A percentile compares a stretch with the other conserved stretches of the same genome.
Conservation (phyloP, 2,888 invertebrate species). For the Machimus atricapillus region DNA sequence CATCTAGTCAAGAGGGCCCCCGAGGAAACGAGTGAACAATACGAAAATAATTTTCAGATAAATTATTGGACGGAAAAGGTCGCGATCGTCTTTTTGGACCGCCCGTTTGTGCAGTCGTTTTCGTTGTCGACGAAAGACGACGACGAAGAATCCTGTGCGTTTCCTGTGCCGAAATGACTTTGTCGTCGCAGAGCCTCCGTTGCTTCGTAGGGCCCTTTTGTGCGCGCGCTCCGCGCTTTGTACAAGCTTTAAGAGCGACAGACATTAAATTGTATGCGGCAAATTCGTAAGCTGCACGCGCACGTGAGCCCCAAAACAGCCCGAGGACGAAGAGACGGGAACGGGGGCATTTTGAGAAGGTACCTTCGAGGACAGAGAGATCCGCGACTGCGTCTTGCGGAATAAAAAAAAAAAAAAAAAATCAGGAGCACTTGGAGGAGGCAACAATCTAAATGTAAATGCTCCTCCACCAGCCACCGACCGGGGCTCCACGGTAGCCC, state of each 20-base stretch:
- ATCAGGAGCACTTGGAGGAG: conserved; percentile 9
- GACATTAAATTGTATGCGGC: conserved; percentile 19
- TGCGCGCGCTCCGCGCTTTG: background rate
- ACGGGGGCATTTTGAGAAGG: background rate
- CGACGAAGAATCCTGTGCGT: conserved; percentile 13
- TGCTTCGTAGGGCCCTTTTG: background rate
- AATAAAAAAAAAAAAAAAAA: background rate
- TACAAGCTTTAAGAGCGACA: conserved; percentile 33
- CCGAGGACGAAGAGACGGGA: background rate
- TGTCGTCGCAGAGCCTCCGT: background rate
- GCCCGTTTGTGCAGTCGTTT: conserved; percentile 41
- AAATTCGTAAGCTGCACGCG: conserved; percentile 36
- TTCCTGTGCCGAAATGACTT: conserved; percentile 29
- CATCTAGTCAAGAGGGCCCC: conserved; percentile 10
- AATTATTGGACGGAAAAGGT: conserved; percentile 49
- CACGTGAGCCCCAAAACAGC: conserved; percentile 21
- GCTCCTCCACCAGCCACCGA: background rate
- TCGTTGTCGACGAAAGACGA: background rate
- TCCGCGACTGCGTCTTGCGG: background rate
- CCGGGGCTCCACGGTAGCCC: background rate
- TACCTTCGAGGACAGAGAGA: background rate
- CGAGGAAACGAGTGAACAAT: conserved; percentile 46
- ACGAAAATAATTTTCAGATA: conserved; percentile 51
- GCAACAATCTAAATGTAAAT: conserved; percentile 29
- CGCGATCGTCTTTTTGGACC: conserved; percentile 48